Evolutionary conservation across 2,113 vertebrate genomes (phyloP), one percentile per base, ranked within the genome.

Genomic region (Engystomops pustulosus): DNA sequence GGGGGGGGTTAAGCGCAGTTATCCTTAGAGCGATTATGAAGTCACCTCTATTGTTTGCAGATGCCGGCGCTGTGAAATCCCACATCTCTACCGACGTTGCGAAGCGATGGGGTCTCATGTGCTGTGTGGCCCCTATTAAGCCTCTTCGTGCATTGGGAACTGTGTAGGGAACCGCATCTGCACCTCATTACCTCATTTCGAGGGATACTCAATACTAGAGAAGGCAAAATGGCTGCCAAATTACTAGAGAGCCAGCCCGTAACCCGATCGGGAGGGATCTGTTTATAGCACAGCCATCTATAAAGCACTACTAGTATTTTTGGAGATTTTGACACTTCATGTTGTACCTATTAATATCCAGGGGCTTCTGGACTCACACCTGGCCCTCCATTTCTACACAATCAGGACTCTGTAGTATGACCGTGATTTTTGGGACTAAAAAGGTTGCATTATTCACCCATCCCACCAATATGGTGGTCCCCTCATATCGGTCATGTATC

Each of bases 201-300:
- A 72, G 41, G 23, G 23, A 30, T 18, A 47, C 41, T 47, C 41
- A 74, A 74, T 30, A 45, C 41, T 70, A 70, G 68, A 72, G 70
- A 74, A 30, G 12, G 30, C 23, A 74, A 74, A 74, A 47, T 74
- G 44, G 70, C 70, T 74, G 70, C 70, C 41, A 15, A n/a, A 45
- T 15, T 12, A 25, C 69, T 11, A 49, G 41, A 7, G 44, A 49
- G 70, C 25, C 44, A 30, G 17, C 1, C 17, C 3, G 30, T 36
- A 34, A 34, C 62, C 2, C 2, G 62, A 36, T 20, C 17, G 0
- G n/a, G 15, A 2, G 32, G 60, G 30, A 3, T 8, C 41, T 15
- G 20, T 23, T 45, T 71, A 44, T 44, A 25, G 11, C 0, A 71
- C 36, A 0, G 18, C 20, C 17, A 11, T 41, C 67, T 70, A 41